These are phyloP conservation scores for Platichthys stellatus DNA, from an alignment of 2,113 vertebrate genomes.

Conservation along the genomic window DNA sequence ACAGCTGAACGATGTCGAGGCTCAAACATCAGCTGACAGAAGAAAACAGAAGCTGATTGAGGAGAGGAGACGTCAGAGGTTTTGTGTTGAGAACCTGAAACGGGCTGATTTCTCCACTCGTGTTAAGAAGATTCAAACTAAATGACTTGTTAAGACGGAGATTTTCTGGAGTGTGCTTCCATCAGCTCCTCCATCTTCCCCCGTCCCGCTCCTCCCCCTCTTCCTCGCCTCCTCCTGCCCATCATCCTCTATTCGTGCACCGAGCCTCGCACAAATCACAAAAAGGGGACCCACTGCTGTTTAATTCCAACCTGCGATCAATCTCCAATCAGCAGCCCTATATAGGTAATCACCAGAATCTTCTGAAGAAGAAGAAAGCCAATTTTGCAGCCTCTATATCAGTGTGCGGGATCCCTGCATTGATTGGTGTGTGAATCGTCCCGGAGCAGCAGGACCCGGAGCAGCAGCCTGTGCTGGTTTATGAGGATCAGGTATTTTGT, in stretches of 20 bases:
- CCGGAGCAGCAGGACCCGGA: constrained; percentile 13
- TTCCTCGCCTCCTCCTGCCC: background rate
- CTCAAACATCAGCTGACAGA: too few species aligned
- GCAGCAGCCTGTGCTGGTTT: constrained; percentile 64
- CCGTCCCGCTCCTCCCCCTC: background rate
- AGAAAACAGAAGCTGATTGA: too few species aligned
- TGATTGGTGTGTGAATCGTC: constrained; percentile 71
- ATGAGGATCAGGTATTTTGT: constrained; percentile 60
- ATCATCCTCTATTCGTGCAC: constrained; percentile 39
- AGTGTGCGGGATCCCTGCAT: constrained; percentile 66
- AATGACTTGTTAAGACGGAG: constrained; percentile 36
- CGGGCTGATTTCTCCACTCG: background rate
- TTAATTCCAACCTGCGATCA: constrained; percentile 74
- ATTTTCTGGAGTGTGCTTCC: constrained; percentile 24
- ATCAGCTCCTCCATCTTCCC: background rate
- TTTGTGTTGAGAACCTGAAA: background rate
- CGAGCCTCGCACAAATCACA: constrained; percentile 55
- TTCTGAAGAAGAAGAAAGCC: constrained; percentile 69
- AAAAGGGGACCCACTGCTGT: constrained; percentile 47
- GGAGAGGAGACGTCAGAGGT: too few species aligned
- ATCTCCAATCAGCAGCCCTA: constrained; percentile 75
- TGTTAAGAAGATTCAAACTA: constrained; percentile 25
- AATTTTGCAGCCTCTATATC: constrained; percentile 65
- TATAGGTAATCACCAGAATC: constrained; percentile 74
- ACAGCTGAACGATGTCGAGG: too few species aligned